These are phyloP conservation scores for Dryobates pubescens DNA, from an alignment of 2,797 vertebrate species.

Conservation along the genomic window DNA sequence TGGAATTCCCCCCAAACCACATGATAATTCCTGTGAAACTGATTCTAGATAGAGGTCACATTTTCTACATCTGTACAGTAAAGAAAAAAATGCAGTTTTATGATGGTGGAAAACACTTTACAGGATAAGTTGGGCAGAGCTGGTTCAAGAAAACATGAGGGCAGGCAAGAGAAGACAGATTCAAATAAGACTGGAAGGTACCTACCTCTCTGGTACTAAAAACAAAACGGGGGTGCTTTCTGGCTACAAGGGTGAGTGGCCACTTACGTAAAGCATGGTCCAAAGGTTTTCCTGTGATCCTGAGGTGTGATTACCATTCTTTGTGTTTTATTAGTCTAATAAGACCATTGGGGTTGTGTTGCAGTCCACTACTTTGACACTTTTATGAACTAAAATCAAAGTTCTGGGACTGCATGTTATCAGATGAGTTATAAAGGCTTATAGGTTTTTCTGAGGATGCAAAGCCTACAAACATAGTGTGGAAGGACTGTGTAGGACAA, in stretches of 20 bases:
- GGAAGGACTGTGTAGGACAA: no score
- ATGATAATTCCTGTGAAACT: background rate
- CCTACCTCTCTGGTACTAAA: background rate
- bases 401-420: no score
- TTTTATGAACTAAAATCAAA: no score
- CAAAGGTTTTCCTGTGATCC: no score
- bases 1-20: background rate
- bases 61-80: background rate
- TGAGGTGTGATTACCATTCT: no score
- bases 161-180: rapidly evolving
- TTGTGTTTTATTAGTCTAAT: no score
- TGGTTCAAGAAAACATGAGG: background rate
- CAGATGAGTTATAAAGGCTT: no score
- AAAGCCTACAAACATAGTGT: no score
- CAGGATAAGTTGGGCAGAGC: background rate
- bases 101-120: background rate
- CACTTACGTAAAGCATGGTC: no score
- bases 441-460: no score
- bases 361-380: no score
- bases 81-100: background rate
- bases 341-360: no score
- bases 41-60: background rate
- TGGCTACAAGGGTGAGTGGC: background rate
- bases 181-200: background rate
- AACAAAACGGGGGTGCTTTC: background rate